These are phyloP conservation scores for Esox niger DNA, from an alignment of 2,113 vertebrate species.

Conservation along the genomic window DNA sequence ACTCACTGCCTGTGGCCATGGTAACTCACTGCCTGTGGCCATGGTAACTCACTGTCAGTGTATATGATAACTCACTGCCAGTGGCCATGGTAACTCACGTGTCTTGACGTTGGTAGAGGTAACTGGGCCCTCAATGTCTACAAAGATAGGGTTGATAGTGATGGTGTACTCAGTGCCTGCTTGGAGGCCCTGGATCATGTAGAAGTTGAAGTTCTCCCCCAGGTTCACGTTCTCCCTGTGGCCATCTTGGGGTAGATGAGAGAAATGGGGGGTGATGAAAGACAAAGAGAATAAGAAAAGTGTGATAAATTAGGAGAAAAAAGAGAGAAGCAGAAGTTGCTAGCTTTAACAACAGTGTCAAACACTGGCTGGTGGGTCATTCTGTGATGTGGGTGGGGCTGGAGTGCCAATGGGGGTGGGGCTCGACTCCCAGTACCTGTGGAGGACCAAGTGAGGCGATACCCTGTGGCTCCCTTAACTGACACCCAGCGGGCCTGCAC, in stretches of 20 bases:
- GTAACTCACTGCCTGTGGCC: too few species aligned
- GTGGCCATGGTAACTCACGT: too few species aligned
- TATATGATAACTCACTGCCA: too few species aligned
- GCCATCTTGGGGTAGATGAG: conserved; percentile 64
- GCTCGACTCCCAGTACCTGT: conserved; percentile 73
- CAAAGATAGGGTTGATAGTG: conserved; percentile 86
- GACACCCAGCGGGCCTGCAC: conserved; percentile 79
- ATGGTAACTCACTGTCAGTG: too few species aligned
- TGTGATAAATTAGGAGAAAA: neutral
- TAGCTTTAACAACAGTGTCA: too few species aligned
- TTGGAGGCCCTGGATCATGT: conserved; percentile 85
- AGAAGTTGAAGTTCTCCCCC: conserved; percentile 74
- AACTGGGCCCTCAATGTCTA: conserved; percentile 79
- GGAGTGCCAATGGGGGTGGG: neutral
- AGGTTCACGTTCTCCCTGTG: conserved; percentile 83
- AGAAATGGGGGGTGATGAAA: neutral
- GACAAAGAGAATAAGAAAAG: neutral
- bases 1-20: too few species aligned
- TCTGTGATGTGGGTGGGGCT: neutral
- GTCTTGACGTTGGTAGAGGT: conserved; percentile 69
- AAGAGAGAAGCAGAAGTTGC: too few species aligned
- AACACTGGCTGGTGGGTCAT: too few species aligned
- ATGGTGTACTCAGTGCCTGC: conserved; percentile 74
- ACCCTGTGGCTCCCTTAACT: conserved; percentile 80
- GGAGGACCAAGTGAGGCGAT: conserved; percentile 84